phyloP scores from a whole-genome alignment of 2,113 vertebrate species.

The Embiotoca jacksoni region DNA sequence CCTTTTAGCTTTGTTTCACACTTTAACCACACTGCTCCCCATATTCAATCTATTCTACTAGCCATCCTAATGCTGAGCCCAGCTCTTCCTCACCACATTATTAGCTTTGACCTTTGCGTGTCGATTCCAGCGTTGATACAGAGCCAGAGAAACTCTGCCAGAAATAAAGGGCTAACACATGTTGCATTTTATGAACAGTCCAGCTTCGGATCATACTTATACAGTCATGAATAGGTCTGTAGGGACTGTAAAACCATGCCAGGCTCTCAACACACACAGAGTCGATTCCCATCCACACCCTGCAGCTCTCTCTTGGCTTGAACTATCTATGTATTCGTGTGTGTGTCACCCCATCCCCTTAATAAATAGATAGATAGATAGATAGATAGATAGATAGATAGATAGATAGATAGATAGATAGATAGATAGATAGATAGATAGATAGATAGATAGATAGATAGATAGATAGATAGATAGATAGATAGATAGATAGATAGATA shows the following conservation, averaged over 20 bases:
- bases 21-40: constrained; percentile 2
- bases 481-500: too few species aligned
- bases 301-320: constrained; percentile 20
- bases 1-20: constrained; percentile 45
- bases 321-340: constrained; percentile 17
- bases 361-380: too few species aligned
- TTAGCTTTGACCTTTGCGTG: constrained; percentile 73
- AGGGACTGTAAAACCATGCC: constrained; percentile 60
- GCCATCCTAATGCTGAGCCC: constrained; percentile 55
- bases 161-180: constrained; percentile 78
- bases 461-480: too few species aligned
- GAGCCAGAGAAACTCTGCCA: constrained; percentile 65
- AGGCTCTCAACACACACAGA: constrained; percentile 23
- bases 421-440: too few species aligned
- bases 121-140: constrained; percentile 42
- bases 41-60: constrained; percentile 4
- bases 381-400: too few species aligned
- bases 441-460: too few species aligned
- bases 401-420: too few species aligned
- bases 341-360: constrained; percentile 15
- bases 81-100: constrained; percentile 63
- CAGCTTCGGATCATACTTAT: constrained; percentile 32
- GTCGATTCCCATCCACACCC: constrained; percentile 49
- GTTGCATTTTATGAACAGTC: constrained; percentile 71
- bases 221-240: constrained; percentile 47